Percentiles rank a stretch among this genome's conserved stretches.
Evolutionary conservation across 2,888 invertebrate species (phyloP).

Genomic region (Podotricha telesiphe): DNA sequence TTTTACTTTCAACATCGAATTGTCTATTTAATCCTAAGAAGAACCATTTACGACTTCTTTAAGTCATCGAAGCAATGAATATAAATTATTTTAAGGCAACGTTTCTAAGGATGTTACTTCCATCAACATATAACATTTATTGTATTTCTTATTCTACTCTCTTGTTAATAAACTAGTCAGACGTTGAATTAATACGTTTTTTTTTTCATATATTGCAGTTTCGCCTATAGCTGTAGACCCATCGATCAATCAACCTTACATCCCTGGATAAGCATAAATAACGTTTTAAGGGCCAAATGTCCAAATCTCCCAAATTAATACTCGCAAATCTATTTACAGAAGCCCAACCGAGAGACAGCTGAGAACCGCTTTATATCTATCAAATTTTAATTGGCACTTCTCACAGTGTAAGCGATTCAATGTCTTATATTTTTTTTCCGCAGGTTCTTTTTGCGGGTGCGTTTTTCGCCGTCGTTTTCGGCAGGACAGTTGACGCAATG

Average conservation of each 20-base stretch:
- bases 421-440: slow-evolving; percentile 73
- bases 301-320: slow-evolving; percentile 31
- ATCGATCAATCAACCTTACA: slow-evolving; percentile 20
- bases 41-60: slow-evolving; percentile 34
- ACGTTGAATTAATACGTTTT: background rate
- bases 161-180: slow-evolving; percentile 13
- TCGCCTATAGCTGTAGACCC: background rate
- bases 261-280: slow-evolving; percentile 29
- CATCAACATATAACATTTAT: background rate
- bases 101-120: slow-evolving; percentile 4
- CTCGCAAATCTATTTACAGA: slow-evolving; percentile 43
- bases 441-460: slow-evolving; percentile 63
- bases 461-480: slow-evolving; percentile 78
- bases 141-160: background rate
- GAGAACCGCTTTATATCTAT: slow-evolving; percentile 69
- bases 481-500: slow-evolving; percentile 75
- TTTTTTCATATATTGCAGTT: background rate
- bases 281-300: slow-evolving; percentile 37
- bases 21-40: slow-evolving; percentile 40
- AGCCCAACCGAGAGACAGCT: slow-evolving; percentile 40
- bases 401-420: slow-evolving; percentile 79
- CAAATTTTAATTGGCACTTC: slow-evolving; percentile 83
- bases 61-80: slow-evolving; percentile 35
- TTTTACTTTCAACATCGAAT: slow-evolving; percentile 60
- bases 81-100: slow-evolving; percentile 29